Base-by-base conservation (phyloP, 1,140 invertebrate genomes). In the Drosophila nebulosa region DNA sequence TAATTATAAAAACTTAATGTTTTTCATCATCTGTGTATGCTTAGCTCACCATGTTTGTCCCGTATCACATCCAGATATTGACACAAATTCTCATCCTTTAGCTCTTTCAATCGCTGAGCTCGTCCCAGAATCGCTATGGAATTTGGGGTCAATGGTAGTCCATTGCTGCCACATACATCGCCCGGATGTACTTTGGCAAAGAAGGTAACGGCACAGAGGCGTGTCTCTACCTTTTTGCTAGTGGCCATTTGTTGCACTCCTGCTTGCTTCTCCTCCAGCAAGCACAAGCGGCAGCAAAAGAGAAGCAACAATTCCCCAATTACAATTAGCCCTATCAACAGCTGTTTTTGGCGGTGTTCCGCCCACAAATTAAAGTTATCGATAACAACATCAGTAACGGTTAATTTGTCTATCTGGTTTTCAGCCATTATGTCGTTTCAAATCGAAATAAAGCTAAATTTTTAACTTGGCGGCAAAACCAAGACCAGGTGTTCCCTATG, bases 121-220 rank as follows among this genome's bases (percentile, higher is more conserved):
- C 95, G 94, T 14, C 98, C 98, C 59, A 98, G 93, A 85, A 99
- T 98, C 63, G 96, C 96, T 60, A 99, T 98, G 0, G 98, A 99
- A 92, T 99, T 99, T 16, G 98, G 98, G 2, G 98, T 99, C 9
- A 99, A 92, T 0, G 98, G 98, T 30, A 99, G 92, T 12, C 98
- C 98, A 93, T 99, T 99, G 62, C 96, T 97, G 6, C 98, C 98
- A 92, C 98, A 99, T 60, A 96, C 95, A 92, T 99, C 98, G 65
- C 96, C 95, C 36, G 97, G 95, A 92, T 98, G 97, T 88, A 95
- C 95, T 84, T 95, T 95, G 0, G 97, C 97, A 92, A 98, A 97
- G 92, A 97, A 98, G 51, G 97, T 98, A 77, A 95, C 95, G 21
- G 96, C 96, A 26, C 96, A 97, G 89, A 98, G 66, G 60, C 79